Conservation (phyloP, 1,140 invertebrate species). For the Chironomus tepperi region DNA sequence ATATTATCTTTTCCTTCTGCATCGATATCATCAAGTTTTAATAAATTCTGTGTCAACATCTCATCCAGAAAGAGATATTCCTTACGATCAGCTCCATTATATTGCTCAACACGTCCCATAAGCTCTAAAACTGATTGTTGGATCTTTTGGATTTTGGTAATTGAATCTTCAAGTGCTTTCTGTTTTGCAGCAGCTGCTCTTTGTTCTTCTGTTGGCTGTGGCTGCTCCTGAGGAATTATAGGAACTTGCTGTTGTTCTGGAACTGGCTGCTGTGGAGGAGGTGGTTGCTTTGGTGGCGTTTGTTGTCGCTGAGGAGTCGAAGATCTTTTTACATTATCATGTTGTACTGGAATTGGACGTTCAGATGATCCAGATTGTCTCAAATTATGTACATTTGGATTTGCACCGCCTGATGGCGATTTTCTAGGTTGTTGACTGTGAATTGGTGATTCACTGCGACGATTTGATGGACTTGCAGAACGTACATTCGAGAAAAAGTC, state of each 20-base stretch:
- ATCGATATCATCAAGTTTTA: conserved; percentile 86
- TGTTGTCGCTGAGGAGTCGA: conserved; percentile 28
- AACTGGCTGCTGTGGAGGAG: conserved; percentile 35
- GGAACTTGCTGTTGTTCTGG: conserved; percentile 27
- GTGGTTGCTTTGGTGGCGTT: conserved; percentile 32
- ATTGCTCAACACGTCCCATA: conserved; percentile 67
- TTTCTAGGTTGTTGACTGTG: not conserved
- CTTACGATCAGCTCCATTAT: conserved; percentile 70
- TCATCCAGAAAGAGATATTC: conserved; percentile 84
- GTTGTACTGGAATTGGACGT: conserved; percentile 26
- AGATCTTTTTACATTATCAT: conserved; percentile 27
- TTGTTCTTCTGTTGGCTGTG: conserved; percentile 31
- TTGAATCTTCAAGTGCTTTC: conserved; percentile 50
- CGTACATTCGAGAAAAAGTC: not conserved
- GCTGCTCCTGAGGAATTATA: conserved; percentile 21
- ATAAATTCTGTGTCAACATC: conserved; percentile 85
- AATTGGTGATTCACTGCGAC: not conserved
- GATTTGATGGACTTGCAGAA: not conserved
- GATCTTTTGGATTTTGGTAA: conserved; percentile 69
- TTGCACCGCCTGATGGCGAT: conserved; percentile 17
- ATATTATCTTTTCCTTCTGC: conserved; percentile 85
- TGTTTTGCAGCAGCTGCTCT: conserved; percentile 31
- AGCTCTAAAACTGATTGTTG: conserved; percentile 71
- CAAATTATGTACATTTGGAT: not conserved
- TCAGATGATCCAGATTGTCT: conserved; percentile 10